A percentile compares a stretch with the other conserved stretches of the same genome.
Conservation (phyloP, 1,140 invertebrate genomes). For the Pseudomyrmex concolor region DNA sequence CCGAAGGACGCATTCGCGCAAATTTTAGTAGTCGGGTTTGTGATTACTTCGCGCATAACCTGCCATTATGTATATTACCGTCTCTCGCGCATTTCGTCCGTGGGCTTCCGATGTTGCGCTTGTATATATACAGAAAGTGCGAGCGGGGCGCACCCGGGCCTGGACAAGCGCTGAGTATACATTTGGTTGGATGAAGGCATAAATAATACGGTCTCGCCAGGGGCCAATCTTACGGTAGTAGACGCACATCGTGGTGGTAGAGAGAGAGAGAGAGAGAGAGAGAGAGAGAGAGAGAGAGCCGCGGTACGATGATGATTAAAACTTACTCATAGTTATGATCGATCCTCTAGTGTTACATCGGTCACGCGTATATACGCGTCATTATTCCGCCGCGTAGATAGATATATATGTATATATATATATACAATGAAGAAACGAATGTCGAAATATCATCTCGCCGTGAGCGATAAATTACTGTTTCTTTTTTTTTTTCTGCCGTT, state of each 20-base stretch:
- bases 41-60: conserved; percentile 71
- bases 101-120: conserved; percentile 66
- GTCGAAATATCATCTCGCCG: conserved; percentile 42
- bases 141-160: background rate
- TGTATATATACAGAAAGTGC: background rate
- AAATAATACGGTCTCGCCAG: conserved; percentile 65
- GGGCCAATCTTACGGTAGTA: conserved; percentile 61
- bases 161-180: conserved; percentile 29
- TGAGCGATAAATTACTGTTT: background rate
- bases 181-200: conserved; percentile 58
- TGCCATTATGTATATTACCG: conserved; percentile 73
- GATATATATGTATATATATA: no score
- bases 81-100: conserved; percentile 69
- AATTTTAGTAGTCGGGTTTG: conserved; percentile 73
- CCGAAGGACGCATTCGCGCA: conserved; percentile 68
- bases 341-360: conserved; percentile 30
- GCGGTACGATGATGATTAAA: conserved; percentile 60
- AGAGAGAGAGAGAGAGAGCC: conserved; percentile 32
- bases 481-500: background rate
- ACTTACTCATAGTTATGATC: conserved; percentile 45
- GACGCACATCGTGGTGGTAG: background rate
- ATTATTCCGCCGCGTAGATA: conserved; percentile 4
- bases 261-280: conserved; percentile 12
- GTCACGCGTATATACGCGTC: conserved; percentile 30
- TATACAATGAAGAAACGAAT: background rate